Conservation (phyloP, 2,888 invertebrate genomes). For the Metalampra italica region DNA sequence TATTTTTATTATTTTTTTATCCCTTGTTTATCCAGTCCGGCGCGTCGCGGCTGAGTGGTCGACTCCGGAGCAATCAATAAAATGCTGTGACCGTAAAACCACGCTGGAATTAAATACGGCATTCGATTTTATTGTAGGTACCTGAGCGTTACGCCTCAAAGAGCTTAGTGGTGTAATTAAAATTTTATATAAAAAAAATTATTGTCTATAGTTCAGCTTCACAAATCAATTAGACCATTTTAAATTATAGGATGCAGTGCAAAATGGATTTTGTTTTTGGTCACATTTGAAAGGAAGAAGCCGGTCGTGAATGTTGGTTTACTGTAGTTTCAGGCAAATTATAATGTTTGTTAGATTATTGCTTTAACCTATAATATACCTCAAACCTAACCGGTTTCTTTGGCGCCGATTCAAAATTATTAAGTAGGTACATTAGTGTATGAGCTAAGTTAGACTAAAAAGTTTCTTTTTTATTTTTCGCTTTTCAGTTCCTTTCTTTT, state of each 20-base stretch:
- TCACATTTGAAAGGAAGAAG: no score
- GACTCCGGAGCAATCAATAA: conserved; percentile 65
- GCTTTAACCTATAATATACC: no score
- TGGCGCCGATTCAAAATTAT: no score
- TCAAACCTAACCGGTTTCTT: no score
- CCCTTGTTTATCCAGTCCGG: conserved; percentile 73
- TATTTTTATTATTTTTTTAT: conserved; percentile 62
- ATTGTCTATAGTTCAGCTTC: not conserved
- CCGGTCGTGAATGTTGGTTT: no score
- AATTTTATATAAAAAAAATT: conserved; percentile 26
- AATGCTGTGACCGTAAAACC: conserved; percentile 65
- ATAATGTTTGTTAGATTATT: no score
- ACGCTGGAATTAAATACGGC: conserved; percentile 65
- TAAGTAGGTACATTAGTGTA: no score
- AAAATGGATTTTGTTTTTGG: not conserved
- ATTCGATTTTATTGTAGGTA: conserved; percentile 1
- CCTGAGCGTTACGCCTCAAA: conserved; percentile 29
- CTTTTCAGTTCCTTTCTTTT: no score
- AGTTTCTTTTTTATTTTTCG: no score
- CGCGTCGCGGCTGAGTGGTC: conserved; percentile 62
- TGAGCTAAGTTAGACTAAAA: no score
- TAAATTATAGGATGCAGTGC: not conserved
- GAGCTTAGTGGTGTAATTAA: conserved; percentile 42
- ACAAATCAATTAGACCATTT: not conserved
- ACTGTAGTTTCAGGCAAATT: no score